Percentiles rank a stretch among this genome's conserved stretches.
Evolutionary conservation across 2,797 vertebrate genomes (phyloP).

Genomic region (Pangasius macronema): DNA sequence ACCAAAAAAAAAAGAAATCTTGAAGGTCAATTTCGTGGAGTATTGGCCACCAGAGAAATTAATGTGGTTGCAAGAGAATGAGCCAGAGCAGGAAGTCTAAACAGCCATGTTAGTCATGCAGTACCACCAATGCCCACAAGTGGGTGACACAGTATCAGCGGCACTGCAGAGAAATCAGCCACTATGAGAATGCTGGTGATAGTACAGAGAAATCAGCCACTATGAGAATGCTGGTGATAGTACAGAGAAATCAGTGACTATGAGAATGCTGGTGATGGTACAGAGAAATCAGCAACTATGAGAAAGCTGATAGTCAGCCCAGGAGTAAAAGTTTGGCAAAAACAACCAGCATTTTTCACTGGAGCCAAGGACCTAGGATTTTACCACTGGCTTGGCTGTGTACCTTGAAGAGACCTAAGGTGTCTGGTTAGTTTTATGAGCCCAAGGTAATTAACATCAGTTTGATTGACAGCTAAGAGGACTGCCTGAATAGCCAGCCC

Average conservation of each 20-base stretch:
- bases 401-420: neutral
- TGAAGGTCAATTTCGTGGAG: neutral
- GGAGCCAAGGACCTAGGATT: neutral
- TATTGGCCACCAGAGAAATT: neutral
- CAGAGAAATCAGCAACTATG: neutral
- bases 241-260: neutral
- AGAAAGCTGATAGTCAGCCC: neutral
- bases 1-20: neutral
- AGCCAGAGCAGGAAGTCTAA: neutral
- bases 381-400: neutral
- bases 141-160: neutral
- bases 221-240: neutral
- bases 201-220: neutral
- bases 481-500: neutral
- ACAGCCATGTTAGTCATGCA: neutral
- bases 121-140: neutral
- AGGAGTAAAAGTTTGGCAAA: neutral
- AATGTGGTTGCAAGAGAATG: neutral
- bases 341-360: neutral
- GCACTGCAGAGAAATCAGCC: slow-evolving; percentile 11
- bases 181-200: neutral
- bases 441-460: neutral
- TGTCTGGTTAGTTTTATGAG: neutral
- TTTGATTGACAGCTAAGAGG: neutral
- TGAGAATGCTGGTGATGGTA: neutral